Percentiles rank a stretch among this genome's conserved stretches.
Conservation (phyloP, 2,888 invertebrate species). For the Sinelater perroti region DNA sequence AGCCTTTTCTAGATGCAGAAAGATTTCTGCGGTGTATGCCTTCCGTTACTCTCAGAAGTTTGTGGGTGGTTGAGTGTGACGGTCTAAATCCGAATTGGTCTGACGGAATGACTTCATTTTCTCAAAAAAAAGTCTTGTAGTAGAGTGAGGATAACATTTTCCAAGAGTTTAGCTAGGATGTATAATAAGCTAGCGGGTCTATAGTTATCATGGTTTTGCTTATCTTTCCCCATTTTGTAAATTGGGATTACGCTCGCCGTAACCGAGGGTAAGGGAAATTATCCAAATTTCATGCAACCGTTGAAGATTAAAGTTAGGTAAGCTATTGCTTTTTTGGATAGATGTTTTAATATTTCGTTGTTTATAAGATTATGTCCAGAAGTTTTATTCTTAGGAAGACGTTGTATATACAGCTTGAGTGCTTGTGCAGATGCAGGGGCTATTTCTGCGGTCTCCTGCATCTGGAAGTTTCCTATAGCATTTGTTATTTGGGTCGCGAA, state of each 20-base stretch:
- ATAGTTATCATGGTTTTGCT: conserved; percentile 2
- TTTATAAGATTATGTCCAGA: neutral
- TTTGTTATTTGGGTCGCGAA: neutral
- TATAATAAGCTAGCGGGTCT: conserved; percentile 4
- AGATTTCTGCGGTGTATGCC: too few species aligned
- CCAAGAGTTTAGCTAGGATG: neutral
- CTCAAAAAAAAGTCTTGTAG: neutral
- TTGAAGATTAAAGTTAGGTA: neutral
- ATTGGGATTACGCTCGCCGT: neutral
- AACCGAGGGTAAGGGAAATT: neutral
- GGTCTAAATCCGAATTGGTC: too few species aligned
- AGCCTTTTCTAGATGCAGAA: too few species aligned
- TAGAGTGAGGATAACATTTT: neutral
- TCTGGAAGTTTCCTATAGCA: neutral
- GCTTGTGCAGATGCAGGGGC: conserved; percentile 1
- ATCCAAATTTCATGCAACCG: neutral
- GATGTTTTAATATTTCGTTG: conserved; percentile 1
- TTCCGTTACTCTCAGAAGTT: too few species aligned
- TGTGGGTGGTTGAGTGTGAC: too few species aligned
- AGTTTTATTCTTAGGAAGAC: neutral
- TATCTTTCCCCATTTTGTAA: conserved; percentile 1
- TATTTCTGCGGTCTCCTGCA: neutral
- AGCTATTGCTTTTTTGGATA: conserved; percentile 8
- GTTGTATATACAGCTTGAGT: neutral
- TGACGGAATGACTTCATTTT: neutral